Base-by-base conservation (phyloP, 2,113 vertebrate genomes). In the Paralichthys olivaceus region DNA sequence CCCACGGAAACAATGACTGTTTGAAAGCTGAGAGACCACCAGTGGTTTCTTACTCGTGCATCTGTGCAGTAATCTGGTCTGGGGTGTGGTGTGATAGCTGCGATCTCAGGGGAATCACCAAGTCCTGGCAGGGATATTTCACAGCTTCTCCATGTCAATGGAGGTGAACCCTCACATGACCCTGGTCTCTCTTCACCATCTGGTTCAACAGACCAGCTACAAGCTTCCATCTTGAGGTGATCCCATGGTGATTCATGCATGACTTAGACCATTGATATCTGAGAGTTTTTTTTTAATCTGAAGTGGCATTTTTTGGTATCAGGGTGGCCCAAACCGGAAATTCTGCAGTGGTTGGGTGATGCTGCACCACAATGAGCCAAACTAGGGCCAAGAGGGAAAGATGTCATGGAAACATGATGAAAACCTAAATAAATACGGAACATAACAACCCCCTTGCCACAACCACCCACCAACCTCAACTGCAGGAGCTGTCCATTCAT, bases 401-500 rank as follows among this genome's bases (percentile, higher is more conserved):
- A 71, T 65, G 67, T 65, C 68, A 81, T 47, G 57, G 58, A 82
- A 60, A 65, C 80, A 55, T 20, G 47, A 79, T 11, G 56, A 32
- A 69, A 77, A 71, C 23, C 62, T 45, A 81, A 86, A 78, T 72
- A 81, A 77, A 85, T 45, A 73, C 61, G 62, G 22, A 19, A 32
- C 20, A 20, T 28, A 47, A 37, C 20, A 37, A 2, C 34, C 32
- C 32, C 40, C 14, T 12, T 11, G 2, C 25, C 19, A 13, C 29
- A 28, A 29, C 2, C 7, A 19, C 17, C 63, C 7, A 51, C 26
- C 26, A n/a, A 14, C 20, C 28, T 34, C 43, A 5, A 59, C 73
- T 72, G 34, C 68, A 51, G 47, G 68, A 64, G 64, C 70, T 87
- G 86, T 83, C 82, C 85, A 85, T 59, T 66, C 69, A 43, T 71